Conservation (phyloP, 2,888 invertebrate genomes). For the Drosophila kambysellisi region DNA sequence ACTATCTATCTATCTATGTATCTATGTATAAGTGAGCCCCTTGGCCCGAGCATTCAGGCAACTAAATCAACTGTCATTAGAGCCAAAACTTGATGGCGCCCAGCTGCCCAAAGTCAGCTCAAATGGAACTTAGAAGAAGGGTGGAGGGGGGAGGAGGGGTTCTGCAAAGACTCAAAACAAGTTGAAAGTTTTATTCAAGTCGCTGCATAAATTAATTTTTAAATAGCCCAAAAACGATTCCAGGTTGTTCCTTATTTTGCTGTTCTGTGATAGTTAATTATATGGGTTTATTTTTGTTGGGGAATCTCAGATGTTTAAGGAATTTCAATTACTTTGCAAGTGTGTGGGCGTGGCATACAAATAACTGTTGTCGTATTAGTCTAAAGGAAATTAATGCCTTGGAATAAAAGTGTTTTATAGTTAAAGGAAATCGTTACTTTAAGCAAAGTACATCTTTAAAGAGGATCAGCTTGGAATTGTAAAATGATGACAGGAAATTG, state of each 20-base stretch:
- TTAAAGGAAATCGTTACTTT: no score
- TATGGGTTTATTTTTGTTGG: constrained; percentile 36
- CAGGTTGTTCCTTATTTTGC: constrained; percentile 17
- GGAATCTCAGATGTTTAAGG: constrained; percentile 14
- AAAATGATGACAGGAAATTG: neutral
- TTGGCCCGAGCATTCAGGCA: constrained; percentile 30
- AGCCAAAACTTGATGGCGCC: constrained; percentile 46
- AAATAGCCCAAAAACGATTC: constrained; percentile 54
- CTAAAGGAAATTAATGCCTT: neutral
- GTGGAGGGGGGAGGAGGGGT: no score
- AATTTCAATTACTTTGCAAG: constrained; percentile 19
- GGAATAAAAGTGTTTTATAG: neutral
- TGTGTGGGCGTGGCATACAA: neutral
- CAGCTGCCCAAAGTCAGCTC: constrained; percentile 48
- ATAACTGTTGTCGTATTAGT: neutral
- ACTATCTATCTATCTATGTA: neutral
- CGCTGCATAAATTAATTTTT: constrained; percentile 73
- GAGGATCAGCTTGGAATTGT: neutral
- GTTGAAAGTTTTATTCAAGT: constrained; percentile 41
- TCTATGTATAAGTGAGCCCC: constrained; percentile 33
- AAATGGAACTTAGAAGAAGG: neutral
- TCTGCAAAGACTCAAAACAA: constrained; percentile 3
- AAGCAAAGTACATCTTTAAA: neutral
- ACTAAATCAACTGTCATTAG: constrained; percentile 77
- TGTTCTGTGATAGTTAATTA: constrained; percentile 61